Evolutionary conservation across 37 sponge, comb jelly and placozoan genomes (phyloP).

Genomic region (Petrosia ficiformis): DNA sequence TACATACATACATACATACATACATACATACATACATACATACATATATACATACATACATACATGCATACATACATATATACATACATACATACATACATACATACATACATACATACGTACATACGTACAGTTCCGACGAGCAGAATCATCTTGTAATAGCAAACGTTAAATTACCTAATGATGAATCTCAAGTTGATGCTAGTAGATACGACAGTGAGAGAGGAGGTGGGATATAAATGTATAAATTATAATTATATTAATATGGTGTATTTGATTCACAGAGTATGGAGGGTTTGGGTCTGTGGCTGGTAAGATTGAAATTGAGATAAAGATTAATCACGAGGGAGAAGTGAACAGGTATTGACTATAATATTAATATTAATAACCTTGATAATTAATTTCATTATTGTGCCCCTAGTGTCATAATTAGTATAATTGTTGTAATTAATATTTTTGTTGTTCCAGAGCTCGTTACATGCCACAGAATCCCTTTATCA

Average conservation of each 20-base stretch:
- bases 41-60: background rate
- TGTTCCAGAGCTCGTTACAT: constrained; percentile 89
- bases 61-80: constrained; percentile 8
- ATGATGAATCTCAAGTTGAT: constrained; percentile 96
- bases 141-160: constrained; percentile 98
- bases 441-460: background rate
- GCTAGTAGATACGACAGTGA: constrained; percentile 97
- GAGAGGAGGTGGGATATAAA: constrained; percentile 70
- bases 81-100: background rate
- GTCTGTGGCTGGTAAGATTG: constrained; percentile 92
- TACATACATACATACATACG: background rate
- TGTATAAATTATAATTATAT: background rate
- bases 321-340: constrained; percentile 97
- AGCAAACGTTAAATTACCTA: constrained; percentile 96
- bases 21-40: constrained; percentile 11
- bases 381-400: too few species aligned
- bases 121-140: constrained; percentile 69
- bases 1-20: constrained; percentile 11
- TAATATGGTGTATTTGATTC: background rate
- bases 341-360: constrained; percentile 99
- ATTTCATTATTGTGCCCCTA: background rate
- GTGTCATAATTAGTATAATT: background rate
- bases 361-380: too few species aligned
- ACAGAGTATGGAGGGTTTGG: constrained; percentile 99
- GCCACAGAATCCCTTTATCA: constrained; percentile 98